phyloP scores from a whole-genome alignment of 2,888 invertebrate genomes.

The Strigamia transsilvanica region DNA sequence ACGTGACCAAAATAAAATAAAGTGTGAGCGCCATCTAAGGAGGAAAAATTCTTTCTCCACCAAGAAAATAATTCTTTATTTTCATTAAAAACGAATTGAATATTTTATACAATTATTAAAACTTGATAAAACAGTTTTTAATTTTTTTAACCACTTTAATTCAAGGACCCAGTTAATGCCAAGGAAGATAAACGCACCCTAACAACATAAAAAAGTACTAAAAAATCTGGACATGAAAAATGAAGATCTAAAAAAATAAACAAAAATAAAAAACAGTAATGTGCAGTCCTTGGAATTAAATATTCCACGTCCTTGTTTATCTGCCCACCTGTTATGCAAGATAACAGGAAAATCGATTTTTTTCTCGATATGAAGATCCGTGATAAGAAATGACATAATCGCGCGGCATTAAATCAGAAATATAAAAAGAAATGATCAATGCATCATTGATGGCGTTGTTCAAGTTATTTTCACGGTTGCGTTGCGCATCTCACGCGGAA shows the following conservation, averaged over 20 bases:
- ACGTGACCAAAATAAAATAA: slow-evolving; percentile 1
- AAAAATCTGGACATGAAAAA: neutral
- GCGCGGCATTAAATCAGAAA: neutral
- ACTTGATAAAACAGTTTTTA: no score
- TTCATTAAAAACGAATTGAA: no score
- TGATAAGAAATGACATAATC: neutral
- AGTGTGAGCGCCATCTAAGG: neutral
- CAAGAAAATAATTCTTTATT: no score
- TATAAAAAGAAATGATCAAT: neutral
- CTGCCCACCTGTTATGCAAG: neutral
- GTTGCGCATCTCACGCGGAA: slow-evolving; percentile 8
- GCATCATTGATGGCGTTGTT: neutral
- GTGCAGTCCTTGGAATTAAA: slow-evolving; percentile 3
- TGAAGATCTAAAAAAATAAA: neutral
- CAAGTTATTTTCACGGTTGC: neutral
- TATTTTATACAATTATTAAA: no score
- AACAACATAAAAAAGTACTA: neutral
- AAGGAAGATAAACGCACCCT: no score
- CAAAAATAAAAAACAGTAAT: neutral
- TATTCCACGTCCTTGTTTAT: slow-evolving; percentile 1
- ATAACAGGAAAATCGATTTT: neutral
- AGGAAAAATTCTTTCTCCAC: no score
- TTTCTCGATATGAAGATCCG: neutral
- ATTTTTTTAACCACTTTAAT: no score
- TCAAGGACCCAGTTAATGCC: no score